Evolutionary conservation across 2,888 invertebrate species (phyloP).

Genomic region (Baronia brevicornis): DNA sequence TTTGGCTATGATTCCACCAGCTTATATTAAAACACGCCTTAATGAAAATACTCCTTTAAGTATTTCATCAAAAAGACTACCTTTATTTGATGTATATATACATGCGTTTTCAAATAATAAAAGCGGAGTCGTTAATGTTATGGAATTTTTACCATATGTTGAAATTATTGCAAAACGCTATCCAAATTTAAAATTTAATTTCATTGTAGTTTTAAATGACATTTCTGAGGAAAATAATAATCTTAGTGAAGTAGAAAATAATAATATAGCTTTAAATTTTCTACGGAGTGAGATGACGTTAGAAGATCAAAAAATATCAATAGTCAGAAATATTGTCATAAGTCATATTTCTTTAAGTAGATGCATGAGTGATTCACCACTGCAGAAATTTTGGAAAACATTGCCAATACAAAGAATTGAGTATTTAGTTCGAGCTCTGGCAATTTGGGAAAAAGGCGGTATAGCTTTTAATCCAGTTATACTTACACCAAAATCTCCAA

Average conservation of each 20-base stretch:
- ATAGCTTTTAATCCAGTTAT: conserved; percentile 52
- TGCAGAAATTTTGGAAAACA: conserved; percentile 43
- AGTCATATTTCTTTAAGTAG: conserved; percentile 37
- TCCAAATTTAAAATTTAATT: conserved; percentile 39
- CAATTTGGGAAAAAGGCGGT: conserved; percentile 64
- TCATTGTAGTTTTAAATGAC: conserved; percentile 49
- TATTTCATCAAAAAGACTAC: conserved; percentile 8
- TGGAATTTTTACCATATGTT: conserved; percentile 45
- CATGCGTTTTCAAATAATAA: conserved; percentile 44
- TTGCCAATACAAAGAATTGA: conserved; percentile 42
- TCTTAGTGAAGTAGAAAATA: conserved; percentile 41
- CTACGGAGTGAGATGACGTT: conserved; percentile 32
- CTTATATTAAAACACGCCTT: conserved; percentile 20
- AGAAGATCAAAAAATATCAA: conserved; percentile 18
- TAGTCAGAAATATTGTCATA: conserved; percentile 31
- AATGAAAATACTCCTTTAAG: conserved; percentile 20
- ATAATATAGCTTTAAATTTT: conserved; percentile 47
- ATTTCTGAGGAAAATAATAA: conserved; percentile 24
- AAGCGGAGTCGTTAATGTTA: conserved; percentile 34
- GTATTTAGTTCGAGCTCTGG: conserved; percentile 47
- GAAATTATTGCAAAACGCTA: conserved; percentile 42
- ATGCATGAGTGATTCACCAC: conserved; percentile 48
- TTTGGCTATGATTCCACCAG: conserved; percentile 37
- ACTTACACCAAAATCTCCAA: conserved; percentile 39
- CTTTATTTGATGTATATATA: conserved; percentile 40